A percentile compares a stretch with the other conserved stretches of the same genome.
phyloP scores from a whole-genome alignment of 2,113 vertebrate species.

The Scytalopus superciliaris region DNA sequence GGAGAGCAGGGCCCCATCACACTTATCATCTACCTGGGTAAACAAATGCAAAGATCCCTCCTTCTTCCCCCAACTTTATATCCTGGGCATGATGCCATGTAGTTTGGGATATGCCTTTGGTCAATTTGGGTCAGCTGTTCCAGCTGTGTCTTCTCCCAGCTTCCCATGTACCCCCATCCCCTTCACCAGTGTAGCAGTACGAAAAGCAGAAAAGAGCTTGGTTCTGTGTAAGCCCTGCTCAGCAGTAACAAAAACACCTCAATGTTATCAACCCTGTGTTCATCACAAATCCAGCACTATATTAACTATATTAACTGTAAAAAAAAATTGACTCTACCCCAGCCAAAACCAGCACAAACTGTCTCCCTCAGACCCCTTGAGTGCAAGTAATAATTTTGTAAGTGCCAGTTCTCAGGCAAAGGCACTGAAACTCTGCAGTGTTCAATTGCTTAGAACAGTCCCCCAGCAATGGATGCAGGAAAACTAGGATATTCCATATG shows the following conservation, averaged over 20 bases:
- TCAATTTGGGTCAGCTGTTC: neutral
- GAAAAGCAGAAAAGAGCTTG: neutral
- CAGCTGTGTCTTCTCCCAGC: neutral
- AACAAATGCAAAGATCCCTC: neutral
- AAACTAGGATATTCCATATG: neutral
- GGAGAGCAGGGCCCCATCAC: neutral
- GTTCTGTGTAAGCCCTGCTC: neutral
- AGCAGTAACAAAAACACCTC: neutral
- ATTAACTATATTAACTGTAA: neutral
- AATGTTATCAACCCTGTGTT: neutral
- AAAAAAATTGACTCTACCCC: neutral
- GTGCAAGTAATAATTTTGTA: neutral
- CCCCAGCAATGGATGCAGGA: neutral
- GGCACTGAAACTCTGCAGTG: neutral
- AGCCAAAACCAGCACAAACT: neutral
- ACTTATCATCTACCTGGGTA: neutral
- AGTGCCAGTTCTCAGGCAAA: neutral
- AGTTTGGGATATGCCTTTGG: neutral
- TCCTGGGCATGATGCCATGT: neutral
- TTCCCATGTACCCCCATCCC: neutral
- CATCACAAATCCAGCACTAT: neutral
- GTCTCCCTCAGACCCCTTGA: neutral
- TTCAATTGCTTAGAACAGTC: neutral
- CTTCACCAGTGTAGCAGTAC: rapidly evolving
- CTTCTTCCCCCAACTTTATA: neutral